Conservation (phyloP, 35 echinoderm and acorn worm genomes). For the Stichopus chloronotus region DNA sequence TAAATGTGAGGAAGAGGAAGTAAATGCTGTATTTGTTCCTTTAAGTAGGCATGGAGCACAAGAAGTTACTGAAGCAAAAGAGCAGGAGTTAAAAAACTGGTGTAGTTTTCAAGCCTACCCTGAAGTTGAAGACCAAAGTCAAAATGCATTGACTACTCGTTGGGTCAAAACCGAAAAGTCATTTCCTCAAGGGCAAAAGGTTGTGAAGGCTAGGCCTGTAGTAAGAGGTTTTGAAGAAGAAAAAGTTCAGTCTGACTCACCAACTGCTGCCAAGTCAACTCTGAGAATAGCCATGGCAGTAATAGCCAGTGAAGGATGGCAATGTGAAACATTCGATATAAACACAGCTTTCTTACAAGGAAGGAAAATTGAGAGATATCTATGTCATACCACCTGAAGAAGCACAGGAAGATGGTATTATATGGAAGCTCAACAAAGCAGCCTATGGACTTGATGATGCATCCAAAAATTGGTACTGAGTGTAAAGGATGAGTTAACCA, state of each 20-base stretch:
- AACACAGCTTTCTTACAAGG: background rate
- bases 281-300: background rate
- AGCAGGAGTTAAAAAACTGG: background rate
- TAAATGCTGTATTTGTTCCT: conserved; percentile 11
- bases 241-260: too few species aligned
- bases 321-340: background rate
- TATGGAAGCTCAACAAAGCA: too few species aligned
- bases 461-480: background rate
- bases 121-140: background rate
- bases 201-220: too few species aligned
- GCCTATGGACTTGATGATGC: too few species aligned
- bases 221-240: too few species aligned
- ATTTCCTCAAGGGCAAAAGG: too few species aligned
- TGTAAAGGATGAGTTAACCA: background rate
- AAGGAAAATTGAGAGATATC: background rate
- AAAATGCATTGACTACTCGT: too few species aligned
- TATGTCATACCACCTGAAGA: background rate
- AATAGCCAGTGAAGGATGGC: conserved; percentile 20
- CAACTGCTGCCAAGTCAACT: too few species aligned
- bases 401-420: background rate
- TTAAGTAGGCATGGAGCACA: background rate
- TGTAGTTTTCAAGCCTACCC: background rate
- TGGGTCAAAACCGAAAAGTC: background rate
- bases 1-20: background rate
- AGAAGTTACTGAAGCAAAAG: conserved; percentile 2